Percentiles rank a stretch among this genome's conserved stretches.
These are phyloP conservation scores for Heteronetta atricapilla DNA, from an alignment of 2,113 vertebrate genomes.

Conservation along the genomic window DNA sequence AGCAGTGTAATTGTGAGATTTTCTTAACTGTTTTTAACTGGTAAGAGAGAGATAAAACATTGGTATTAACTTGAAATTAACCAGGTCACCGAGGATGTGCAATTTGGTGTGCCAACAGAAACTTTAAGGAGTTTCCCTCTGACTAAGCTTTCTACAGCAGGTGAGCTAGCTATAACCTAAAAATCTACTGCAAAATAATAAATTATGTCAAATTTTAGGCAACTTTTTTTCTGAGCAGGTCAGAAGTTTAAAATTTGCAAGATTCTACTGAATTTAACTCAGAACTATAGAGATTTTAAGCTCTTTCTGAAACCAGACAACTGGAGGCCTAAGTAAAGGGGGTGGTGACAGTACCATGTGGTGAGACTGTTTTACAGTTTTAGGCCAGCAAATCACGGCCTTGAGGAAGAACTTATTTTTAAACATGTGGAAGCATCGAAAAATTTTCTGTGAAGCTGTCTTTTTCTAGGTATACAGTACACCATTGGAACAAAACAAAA, in stretches of 20 bases:
- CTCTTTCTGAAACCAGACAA: background rate
- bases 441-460: background rate
- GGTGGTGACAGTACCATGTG: background rate
- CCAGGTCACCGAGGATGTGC: background rate
- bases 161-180: background rate
- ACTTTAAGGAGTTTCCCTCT: background rate
- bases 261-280: background rate
- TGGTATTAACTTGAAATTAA: background rate
- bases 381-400: background rate
- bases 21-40: background rate
- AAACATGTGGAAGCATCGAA: background rate
- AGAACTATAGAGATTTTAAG: background rate
- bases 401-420: background rate
- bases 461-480: background rate
- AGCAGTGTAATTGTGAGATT: background rate
- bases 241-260: background rate
- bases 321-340: background rate
- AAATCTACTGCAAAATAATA: background rate
- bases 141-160: background rate
- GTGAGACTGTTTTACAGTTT: background rate
- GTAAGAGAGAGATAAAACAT: background rate
- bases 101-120: background rate
- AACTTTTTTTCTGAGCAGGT: background rate
- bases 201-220: background rate
- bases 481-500: background rate